Evolutionary conservation across 2,888 invertebrate species (phyloP), one percentile per base, ranked within the genome.

Genomic region (Limnephilus lunatus): DNA sequence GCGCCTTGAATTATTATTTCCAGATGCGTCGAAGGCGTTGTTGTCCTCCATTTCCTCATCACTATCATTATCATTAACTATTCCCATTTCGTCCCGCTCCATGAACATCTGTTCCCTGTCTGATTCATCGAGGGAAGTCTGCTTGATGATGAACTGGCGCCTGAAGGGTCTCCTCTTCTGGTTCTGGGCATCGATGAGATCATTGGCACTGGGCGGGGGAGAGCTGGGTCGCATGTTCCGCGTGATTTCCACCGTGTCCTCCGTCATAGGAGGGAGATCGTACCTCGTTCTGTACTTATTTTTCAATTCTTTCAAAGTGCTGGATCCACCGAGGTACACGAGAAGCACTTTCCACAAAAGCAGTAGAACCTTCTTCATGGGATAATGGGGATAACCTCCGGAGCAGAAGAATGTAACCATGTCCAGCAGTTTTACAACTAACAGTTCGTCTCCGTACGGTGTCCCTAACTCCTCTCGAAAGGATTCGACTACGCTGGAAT

Each of bases 361-460:
- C 88, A 99, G 96, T 31, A 99, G 96, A 15, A 99, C 98, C 96
- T 99, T 99, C 95, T 99, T 99, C 97, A 99, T 99, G 4, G 99
- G 99, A 95, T 99, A 99, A 96, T 99, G 99, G 31, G 99, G 99
- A 11, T 99, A 98, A 44, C 98, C 97, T 1, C 99, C 99, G 94
- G 99, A 98, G 95, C 99, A 99, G 95, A 99, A 99, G 94, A 98
- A 97, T 68, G 99, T 99, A 48, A 99, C 98, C 99, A 99, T 99
- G 94, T 98, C 98, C 92, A 99, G 97, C 90, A 99, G 96, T 94
- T 99, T 98, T 4, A 99, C 97, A 81, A 98, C 97, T 48, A 99
- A 95, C 92, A 99, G 95, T 95, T 99, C 99, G 94, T 99, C 99
- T 44, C 97, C 97, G 95, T 95, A 95, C 2, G 95, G 96, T 94